These are phyloP conservation scores for Ligdia adustata DNA, from an alignment of 2,888 invertebrate genomes.

Conservation along the genomic window DNA sequence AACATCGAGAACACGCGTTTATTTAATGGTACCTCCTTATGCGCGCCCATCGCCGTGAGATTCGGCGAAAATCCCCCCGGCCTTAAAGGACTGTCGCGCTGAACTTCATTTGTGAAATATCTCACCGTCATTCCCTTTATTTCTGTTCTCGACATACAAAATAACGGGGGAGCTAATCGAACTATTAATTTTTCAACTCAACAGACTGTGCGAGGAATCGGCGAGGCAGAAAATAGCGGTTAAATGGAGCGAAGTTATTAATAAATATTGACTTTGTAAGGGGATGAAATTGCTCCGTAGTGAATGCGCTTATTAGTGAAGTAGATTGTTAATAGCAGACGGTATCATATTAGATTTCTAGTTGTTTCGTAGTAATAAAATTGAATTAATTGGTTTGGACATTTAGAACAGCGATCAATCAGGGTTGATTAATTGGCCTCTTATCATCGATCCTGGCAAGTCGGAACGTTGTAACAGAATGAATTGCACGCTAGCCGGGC, in stretches of 20 bases:
- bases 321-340: background rate
- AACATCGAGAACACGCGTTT: conserved; percentile 68
- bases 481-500: conserved; percentile 33
- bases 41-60: conserved; percentile 44
- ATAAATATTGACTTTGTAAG: conserved; percentile 26
- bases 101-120: conserved; percentile 6
- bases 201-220: conserved; percentile 25
- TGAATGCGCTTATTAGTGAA: conserved; percentile 4
- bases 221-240: conserved; percentile 30
- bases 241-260: conserved; percentile 30
- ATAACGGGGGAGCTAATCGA: conserved; percentile 23
- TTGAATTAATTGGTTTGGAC: conserved; percentile 35
- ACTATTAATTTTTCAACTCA: conserved; percentile 33
- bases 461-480: conserved; percentile 34
- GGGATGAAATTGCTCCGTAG: conserved; percentile 17
- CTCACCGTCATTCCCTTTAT: conserved; percentile 8
- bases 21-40: conserved; percentile 62
- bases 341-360: conserved; percentile 7
- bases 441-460: conserved; percentile 43
- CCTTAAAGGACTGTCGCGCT: conserved; percentile 13
- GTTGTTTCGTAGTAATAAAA: conserved; percentile 30
- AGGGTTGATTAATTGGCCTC: conserved; percentile 51
- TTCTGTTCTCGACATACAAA: conserved; percentile 17
- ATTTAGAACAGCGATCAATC: conserved; percentile 47
- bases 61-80: conserved; percentile 33